phyloP scores from a whole-genome alignment of 2,113 vertebrate genomes.

The Aythya baeri region DNA sequence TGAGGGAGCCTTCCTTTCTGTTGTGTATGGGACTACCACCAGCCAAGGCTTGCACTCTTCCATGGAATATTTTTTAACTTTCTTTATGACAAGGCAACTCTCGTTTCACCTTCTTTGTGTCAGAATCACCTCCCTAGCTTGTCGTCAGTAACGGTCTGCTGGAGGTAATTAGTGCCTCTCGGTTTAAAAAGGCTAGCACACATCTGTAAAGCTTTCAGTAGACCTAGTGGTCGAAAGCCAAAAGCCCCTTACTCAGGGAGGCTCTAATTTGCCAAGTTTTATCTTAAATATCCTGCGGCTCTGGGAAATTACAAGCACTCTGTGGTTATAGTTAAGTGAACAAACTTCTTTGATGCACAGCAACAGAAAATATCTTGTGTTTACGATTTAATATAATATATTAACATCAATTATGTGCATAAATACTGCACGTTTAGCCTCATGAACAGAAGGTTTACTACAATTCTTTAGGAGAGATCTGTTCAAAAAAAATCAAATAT shows the following conservation, averaged over 20 bases:
- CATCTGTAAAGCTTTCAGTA: slow-evolving; percentile 17
- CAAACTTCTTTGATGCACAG: background rate
- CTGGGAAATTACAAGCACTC: background rate
- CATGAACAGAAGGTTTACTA: slow-evolving; percentile 29
- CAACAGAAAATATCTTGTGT: background rate
- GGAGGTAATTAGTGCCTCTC: background rate
- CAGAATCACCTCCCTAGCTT: slow-evolving; percentile 22
- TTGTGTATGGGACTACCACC: background rate
- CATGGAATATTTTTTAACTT: background rate
- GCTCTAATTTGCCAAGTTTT: slow-evolving; percentile 26
- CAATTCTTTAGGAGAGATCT: slow-evolving; percentile 8
- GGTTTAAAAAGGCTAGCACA: background rate
- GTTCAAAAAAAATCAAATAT: background rate
- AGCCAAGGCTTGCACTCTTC: background rate
- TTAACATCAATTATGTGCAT: slow-evolving; percentile 15
- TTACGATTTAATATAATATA: slow-evolving; percentile 21
- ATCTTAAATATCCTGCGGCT: slow-evolving; percentile 7
- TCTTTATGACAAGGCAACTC: background rate
- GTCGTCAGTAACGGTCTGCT: background rate
- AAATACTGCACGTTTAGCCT: background rate
- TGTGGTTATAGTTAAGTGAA: slow-evolving; percentile 19
- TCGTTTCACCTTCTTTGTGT: background rate
- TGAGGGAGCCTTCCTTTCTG: background rate
- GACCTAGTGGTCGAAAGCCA: background rate
- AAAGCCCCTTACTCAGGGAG: background rate